Evolutionary conservation across 2,888 invertebrate genomes (phyloP), one percentile per base, ranked within the genome.

Genomic region (Melinaea marsaeus): DNA sequence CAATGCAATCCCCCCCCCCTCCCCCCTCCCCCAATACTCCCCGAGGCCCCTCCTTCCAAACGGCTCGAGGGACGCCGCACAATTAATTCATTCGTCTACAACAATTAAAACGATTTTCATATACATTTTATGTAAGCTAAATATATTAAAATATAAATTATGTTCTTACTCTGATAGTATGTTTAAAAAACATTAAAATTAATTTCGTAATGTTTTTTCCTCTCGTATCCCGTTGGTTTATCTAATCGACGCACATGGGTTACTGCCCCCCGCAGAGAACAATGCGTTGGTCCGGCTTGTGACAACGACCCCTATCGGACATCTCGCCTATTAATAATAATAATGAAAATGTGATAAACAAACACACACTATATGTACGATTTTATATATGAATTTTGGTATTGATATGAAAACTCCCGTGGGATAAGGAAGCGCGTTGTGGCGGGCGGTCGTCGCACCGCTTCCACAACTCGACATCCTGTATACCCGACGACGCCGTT

Each of bases 201-300:
- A 45, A 54, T 59, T 42, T 58, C 76, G 76, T 74, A 74, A 72
- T 73, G 73, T 70, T 82, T 79, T 82, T 81, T 82, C 79, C 75
- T 71, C 74, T 75, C 70, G 66, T 71, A 69, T 72, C 75, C 76
- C 78, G 77, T 78, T 72, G 71, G 67, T 81, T 75, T 88, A 87
- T 89, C 88, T 88, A 88, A 89, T 88, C 89, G 84, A 76, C 79
- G 77, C 86, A 85, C 79, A 79, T 89, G 88, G 89, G 89, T 88
- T 84, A 89, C 77, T 90, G 90, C 88, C 90, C 90, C 90, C 89
- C 75, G 82, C 83, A 72, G 78, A 81, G 86, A 84, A 88, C 90
- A 87, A 88, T 89, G 90, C 90, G 88, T 88, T 88, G 90, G 90
- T 89, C 89, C 84, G 65, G 54, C 60, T 62, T 51, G 65, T 61